phyloP scores from a whole-genome alignment of 1,140 invertebrate species.

The Phortica variegata region DNA sequence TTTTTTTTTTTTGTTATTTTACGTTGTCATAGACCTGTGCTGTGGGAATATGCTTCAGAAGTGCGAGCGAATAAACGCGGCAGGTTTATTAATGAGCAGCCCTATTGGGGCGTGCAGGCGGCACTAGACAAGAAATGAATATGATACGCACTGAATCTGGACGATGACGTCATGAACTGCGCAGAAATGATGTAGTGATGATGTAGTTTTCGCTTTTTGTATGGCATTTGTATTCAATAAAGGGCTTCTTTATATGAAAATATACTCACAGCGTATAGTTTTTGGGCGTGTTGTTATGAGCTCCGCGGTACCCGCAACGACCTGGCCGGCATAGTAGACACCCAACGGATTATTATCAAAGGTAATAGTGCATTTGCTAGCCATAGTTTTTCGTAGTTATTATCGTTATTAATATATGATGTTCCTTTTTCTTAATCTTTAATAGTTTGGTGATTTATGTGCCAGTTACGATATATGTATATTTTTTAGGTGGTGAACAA shows the following conservation, averaged over 20 bases:
- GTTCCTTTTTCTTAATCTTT: too few species aligned
- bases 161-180: slow-evolving; percentile 37
- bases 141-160: slow-evolving; percentile 38
- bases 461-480: too few species aligned
- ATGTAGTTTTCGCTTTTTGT: slow-evolving; percentile 16
- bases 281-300: slow-evolving; percentile 58
- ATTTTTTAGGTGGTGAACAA: too few species aligned
- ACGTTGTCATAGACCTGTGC: too few species aligned
- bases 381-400: too few species aligned
- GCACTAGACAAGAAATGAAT: slow-evolving; percentile 1
- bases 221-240: slow-evolving; percentile 2
- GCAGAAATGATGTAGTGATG: slow-evolving; percentile 19
- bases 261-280: slow-evolving; percentile 57
- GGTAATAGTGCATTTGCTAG: slow-evolving; percentile 57
- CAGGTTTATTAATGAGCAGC: slow-evolving; percentile 26
- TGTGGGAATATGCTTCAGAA: too few species aligned
- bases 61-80: slow-evolving; percentile 26
- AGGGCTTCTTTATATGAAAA: slow-evolving; percentile 3
- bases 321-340: slow-evolving; percentile 61
- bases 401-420: too few species aligned
- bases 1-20: slow-evolving; percentile 1
- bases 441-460: too few species aligned
- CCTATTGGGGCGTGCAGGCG: background rate
- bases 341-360: slow-evolving; percentile 59
- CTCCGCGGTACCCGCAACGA: slow-evolving; percentile 59